A percentile compares a stretch with the other conserved stretches of the same genome.
Evolutionary conservation across 2,888 invertebrate genomes (phyloP).

Genomic region (Magallana nippona): DNA sequence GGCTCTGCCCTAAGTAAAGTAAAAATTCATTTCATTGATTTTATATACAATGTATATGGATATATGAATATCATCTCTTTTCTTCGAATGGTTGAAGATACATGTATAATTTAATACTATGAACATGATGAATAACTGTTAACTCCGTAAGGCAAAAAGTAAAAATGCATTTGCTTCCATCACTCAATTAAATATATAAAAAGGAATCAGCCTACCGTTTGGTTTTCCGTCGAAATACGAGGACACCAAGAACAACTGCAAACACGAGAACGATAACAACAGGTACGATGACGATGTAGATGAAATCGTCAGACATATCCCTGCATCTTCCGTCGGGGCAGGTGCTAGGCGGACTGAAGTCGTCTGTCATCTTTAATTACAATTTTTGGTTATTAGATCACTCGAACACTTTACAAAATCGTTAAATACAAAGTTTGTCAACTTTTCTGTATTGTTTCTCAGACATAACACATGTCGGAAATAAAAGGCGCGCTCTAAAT

Average conservation of each 20-base stretch:
- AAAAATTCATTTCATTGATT: neutral
- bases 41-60: neutral
- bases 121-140: no score
- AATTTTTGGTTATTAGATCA: no score
- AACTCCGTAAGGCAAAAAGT: no score
- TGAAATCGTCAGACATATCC: conserved; percentile 68
- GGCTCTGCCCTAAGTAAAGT: conserved; percentile 19
- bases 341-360: conserved; percentile 60
- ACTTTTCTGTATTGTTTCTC: neutral
- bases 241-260: conserved; percentile 58
- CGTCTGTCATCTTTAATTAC: conserved; percentile 2
- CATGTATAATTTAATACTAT: no score
- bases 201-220: conserved; percentile 54
- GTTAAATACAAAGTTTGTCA: neutral
- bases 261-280: conserved; percentile 58
- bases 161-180: no score
- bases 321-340: conserved; percentile 64
- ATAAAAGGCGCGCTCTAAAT: neutral
- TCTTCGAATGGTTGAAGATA: no score
- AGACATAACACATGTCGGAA: neutral
- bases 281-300: conserved; percentile 67
- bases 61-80: no score
- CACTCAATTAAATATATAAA: no score
- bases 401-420: no score
- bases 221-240: conserved; percentile 61